Base-by-base conservation (phyloP, 2,888 invertebrate species). In the Acleris holmiana region DNA sequence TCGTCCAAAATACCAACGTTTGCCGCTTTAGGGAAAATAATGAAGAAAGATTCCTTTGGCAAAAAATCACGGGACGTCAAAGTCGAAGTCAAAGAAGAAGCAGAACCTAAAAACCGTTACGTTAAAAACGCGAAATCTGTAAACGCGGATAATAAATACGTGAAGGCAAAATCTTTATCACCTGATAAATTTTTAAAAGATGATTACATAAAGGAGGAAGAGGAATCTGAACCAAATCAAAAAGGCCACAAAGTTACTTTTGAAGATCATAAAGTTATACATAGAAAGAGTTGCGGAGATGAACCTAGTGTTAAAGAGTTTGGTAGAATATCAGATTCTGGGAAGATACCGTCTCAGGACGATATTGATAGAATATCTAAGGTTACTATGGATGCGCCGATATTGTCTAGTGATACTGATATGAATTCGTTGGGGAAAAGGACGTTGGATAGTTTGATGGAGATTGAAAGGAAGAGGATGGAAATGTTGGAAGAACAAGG, bases 401-500 rank as follows among this genome's bases (percentile, higher is more conserved):
- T 97, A 66, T 90, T 96, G 63, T 94, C 95, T 4, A 94, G 94
- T 61, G 94, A 95, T 73, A 94, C 95, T 0, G 94, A 95, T 68
- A 94, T 94, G 76, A 91, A 91, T 56, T 95, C 95, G 3, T 86
- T 96, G 49, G 96, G 96, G 18, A 95, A 95, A 67, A 95, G 96
- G 78, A 97, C 97, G 0, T 94, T 97, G 72, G 97, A 97, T 74
- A 98, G 98, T 72, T 93, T 98, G 66, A 96, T 96, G 89, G 98
- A 98, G 89, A 97, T 98, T 67, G 98, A 98, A 85, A 94, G 97
- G 75, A 98, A 97, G 85, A 92, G 98, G 62, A 95, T 97, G 78
- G 93, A 96, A 73, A 95, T 98, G 93, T 93, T 98, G 79, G 97
- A 97, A 69, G 97, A 98, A 85, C 97, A 98, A 95, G 98, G 98